A percentile compares a stretch with the other conserved stretches of the same genome.
phyloP scores from a whole-genome alignment of 2,888 invertebrate genomes.

The Loripinus fragilis region DNA sequence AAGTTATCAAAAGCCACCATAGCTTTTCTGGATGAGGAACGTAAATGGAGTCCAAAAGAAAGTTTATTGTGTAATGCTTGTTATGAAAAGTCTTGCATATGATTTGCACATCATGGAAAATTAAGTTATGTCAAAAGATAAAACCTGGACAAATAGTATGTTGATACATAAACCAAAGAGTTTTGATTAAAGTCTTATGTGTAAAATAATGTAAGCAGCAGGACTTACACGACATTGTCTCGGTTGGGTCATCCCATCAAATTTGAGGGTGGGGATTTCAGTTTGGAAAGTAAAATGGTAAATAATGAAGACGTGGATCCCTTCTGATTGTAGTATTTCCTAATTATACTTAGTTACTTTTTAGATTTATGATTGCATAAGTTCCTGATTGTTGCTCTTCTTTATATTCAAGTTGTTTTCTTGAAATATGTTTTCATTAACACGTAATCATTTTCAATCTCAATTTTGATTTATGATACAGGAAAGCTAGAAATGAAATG shows the following conservation, averaged over 20 bases:
- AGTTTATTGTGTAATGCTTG: neutral
- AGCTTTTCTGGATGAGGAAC: neutral
- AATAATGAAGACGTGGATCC: too few species aligned
- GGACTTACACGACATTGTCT: too few species aligned
- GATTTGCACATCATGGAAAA: neutral
- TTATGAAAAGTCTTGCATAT: neutral
- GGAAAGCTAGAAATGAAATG: neutral
- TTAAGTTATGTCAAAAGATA: neutral
- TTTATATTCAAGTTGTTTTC: neutral
- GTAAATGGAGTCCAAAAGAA: neutral
- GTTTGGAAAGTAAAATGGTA: too few species aligned
- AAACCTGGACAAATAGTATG: neutral
- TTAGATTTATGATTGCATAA: too few species aligned
- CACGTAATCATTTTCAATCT: neutral
- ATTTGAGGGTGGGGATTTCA: too few species aligned
- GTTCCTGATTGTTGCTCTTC: too few species aligned
- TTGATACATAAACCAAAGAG: neutral
- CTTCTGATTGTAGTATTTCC: too few species aligned
- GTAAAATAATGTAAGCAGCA: conserved; percentile 2
- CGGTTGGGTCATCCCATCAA: too few species aligned
- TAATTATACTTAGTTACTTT: too few species aligned
- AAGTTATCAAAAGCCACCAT: neutral
- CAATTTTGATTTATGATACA: neutral
- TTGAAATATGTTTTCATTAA: too few species aligned
- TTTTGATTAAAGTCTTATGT: neutral